These are phyloP conservation scores for Carapus acus DNA, from an alignment of 2,797 vertebrate species.

Conservation along the genomic window DNA sequence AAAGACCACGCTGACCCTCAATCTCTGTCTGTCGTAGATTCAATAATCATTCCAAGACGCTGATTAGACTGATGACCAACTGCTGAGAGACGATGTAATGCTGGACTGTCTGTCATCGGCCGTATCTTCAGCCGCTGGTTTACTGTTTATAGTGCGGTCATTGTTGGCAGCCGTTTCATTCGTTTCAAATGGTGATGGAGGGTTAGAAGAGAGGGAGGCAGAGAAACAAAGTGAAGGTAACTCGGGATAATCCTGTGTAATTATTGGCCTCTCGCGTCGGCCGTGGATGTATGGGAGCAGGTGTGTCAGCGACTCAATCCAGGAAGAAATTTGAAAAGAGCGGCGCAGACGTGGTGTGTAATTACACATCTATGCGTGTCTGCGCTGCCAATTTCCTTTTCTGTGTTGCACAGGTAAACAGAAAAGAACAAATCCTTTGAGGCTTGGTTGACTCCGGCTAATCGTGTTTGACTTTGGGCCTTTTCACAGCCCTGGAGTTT, in stretches of 20 bases:
- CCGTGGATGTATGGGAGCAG: constrained; percentile 62
- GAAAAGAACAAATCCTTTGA: constrained; percentile 41
- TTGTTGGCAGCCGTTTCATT: constrained; percentile 40
- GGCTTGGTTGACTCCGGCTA: constrained; percentile 27
- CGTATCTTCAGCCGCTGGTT: constrained; percentile 25
- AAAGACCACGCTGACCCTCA: constrained; percentile 36
- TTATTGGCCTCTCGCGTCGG: constrained; percentile 64
- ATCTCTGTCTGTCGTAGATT: constrained; percentile 33
- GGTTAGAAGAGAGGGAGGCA: constrained; percentile 50
- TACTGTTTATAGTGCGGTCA: constrained; percentile 26
- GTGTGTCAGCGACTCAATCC: constrained; percentile 59
- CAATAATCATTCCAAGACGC: constrained; percentile 50
- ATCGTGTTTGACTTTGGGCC: constrained; percentile 42
- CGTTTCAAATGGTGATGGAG: too few relatives aligned
- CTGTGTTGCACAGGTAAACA: constrained; percentile 44
- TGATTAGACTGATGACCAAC: constrained; percentile 61
- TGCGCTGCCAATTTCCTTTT: constrained; percentile 50
- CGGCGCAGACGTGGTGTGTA: constrained; percentile 56
- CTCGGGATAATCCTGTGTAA: constrained; percentile 58
- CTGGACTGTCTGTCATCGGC: constrained; percentile 42
- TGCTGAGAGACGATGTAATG: constrained; percentile 61
- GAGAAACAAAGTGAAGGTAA: constrained; percentile 61
- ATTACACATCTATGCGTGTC: constrained; percentile 59
- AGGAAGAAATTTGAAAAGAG: constrained; percentile 64
- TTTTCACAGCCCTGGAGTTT: constrained; percentile 42